Evolutionary conservation across 2,113 vertebrate genomes (phyloP), one percentile per base, ranked within the genome.

Genomic region (Callithrix jacchus): DNA sequence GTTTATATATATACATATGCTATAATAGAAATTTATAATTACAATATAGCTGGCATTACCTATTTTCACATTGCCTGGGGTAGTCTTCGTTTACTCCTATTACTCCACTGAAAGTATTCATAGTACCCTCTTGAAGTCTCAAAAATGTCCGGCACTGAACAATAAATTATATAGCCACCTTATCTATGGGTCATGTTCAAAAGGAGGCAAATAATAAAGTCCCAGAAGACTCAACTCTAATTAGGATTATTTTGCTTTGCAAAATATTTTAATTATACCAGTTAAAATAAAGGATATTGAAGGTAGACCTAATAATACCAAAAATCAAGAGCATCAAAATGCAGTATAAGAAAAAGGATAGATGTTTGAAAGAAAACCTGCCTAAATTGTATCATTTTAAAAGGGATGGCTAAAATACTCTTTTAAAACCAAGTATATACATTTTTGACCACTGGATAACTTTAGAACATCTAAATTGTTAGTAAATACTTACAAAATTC

Each of bases 201-300:
- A 94, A 95, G 27, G 8, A 2, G 35, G 49, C 71, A 90, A 64
- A 40, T 76, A 76, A 92, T 93, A 86, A 88, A 93, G 83, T 42
- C 35, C 66, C 91, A 37, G 64, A 14, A 80, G 66, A 66, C 42
- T 61, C 45, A 93, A 83, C 3, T 83, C 35, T 93, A 84, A 95
- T 91, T 87, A 92, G 42, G 30, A 83, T 89, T 70, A 80, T 87
- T 93, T 94, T 45, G 18, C 12, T 87, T 94, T 96, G 58, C 52
- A 93, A 92, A 97, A 73, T 21, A 91, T 89, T 89, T 95, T 92
- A 80, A 93, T 87, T 82, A 92, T 32, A 35, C 3, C 32, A 45
- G 6, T 70, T 81, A 93, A 94, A 84, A 89, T 77, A 42, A 84
- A 90, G 92, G n/a, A 87, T 37, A 18, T 64, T 89, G 37, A 74